Evolutionary conservation across 2,797 vertebrate species (phyloP), one percentile per base, ranked within the genome.

Genomic region (Rhabdophis nuchalis): DNA sequence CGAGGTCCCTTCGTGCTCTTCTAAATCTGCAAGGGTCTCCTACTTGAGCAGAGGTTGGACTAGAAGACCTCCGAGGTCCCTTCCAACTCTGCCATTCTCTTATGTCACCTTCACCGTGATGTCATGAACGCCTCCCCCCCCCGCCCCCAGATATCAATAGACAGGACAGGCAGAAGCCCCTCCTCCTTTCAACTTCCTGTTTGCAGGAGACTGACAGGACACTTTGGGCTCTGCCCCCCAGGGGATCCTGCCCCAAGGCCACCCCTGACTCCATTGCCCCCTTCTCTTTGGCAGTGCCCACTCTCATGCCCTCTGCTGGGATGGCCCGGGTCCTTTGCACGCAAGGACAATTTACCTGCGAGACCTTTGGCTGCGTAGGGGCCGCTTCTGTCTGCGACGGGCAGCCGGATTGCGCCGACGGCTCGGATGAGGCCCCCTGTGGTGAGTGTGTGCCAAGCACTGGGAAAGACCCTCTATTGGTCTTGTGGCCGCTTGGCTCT

Each of bases 391-490:
- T 98, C 92, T 99, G 98, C 50, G 97, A 99, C 0, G 97, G 98
- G 53, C 96, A 16, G 7, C 90, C 92, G 85, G 98, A 98, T 96
- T 99, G 98, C 90, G 93, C 97, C 8, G 98, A 99, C 0, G 98
- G 98, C 2, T 98, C 98, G 0, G 98, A 99, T 7, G 98, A 99
- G 94, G 93, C 93, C 25, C 96, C 7, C 64, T 99, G 98, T 0
- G 98, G 98, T 99, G 96, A 96, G 95, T 57, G 1, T 2, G 18
- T 0, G 1, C 16, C 50, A 9, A 14, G 57, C 88, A 50, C 12
- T 1, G 10, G 23, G 23, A 23, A 14, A 29, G 25, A 11, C 16
- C 1, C 7, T 5, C 9, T 3, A 25, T 18, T 29, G 5, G 3
- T 12, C 57, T 18, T 10, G 60, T 16, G n/a, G 20, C 4, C 36